These are phyloP conservation scores for Catocala nupta DNA, from an alignment of 2,888 invertebrate species.

Conservation along the genomic window DNA sequence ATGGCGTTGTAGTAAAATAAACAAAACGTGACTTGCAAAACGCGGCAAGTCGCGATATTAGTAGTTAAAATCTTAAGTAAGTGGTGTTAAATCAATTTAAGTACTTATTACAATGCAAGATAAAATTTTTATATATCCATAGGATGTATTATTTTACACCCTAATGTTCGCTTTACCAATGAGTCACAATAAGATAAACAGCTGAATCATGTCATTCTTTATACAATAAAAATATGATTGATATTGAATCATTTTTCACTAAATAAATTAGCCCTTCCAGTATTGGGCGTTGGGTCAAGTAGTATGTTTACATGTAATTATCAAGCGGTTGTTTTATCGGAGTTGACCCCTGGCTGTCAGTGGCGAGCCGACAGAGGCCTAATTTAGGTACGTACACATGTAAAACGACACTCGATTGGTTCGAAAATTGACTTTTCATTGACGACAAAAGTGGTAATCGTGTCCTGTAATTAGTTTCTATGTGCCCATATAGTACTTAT, in stretches of 20 bases:
- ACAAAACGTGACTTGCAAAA: no score
- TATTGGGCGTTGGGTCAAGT: conserved; percentile 29
- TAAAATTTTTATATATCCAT: no score
- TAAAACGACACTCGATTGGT: conserved; percentile 57
- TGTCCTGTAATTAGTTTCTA: conserved; percentile 12
- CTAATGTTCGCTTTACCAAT: conserved; percentile 8
- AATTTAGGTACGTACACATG: conserved; percentile 68
- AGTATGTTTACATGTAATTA: conserved; percentile 76
- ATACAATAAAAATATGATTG: conserved; percentile 6
- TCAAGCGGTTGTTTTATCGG: conserved; percentile 69
- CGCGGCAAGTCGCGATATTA: no score
- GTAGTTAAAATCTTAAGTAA: no score
- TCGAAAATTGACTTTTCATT: conserved; percentile 54
- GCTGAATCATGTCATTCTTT: conserved; percentile 10
- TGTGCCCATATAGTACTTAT: no score
- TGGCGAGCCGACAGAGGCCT: conserved; percentile 59
- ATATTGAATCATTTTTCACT: conserved; percentile 5
- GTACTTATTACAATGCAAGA: no score
- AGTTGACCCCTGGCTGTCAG: conserved; percentile 57
- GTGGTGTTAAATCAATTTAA: no score
- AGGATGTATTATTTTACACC: not conserved
- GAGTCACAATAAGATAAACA: conserved; percentile 11
- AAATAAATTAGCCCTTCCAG: conserved; percentile 44
- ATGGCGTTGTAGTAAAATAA: no score
- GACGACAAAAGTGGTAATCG: conserved; percentile 29